phyloP scores from a whole-genome alignment of 1,140 invertebrate genomes.

The Cyrtorhinus lividipennis region DNA sequence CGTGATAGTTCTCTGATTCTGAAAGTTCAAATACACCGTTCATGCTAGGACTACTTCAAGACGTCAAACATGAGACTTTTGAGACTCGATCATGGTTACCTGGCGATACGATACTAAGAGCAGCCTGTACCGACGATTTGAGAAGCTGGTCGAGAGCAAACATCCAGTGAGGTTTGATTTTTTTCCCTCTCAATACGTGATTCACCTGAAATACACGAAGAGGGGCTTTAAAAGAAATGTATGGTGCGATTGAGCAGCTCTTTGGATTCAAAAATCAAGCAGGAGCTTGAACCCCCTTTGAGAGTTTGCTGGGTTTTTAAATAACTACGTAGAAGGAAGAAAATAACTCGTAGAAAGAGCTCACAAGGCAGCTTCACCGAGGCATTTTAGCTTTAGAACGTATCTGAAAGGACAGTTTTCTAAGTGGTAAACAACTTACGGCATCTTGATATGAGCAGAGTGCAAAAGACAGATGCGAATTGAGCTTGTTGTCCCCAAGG shows the following conservation, averaged over 20 bases:
- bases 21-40: no score
- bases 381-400: no score
- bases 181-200: slow-evolving; percentile 70
- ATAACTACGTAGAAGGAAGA: no score
- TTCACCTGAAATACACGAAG: slow-evolving; percentile 57
- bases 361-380: no score
- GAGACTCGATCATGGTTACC: slow-evolving; percentile 20
- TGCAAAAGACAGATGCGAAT: slow-evolving; percentile 83
- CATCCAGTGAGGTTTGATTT: slow-evolving; percentile 99
- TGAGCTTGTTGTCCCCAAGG: slow-evolving; percentile 66
- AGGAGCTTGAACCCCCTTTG: no score
- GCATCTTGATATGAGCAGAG: slow-evolving; percentile 79
- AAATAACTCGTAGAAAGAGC: no score
- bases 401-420: not conserved
- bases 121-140: slow-evolving; percentile 76
- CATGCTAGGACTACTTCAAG: no score
- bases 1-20: slow-evolving; percentile 46
- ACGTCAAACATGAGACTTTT: no score
- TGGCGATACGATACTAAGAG: slow-evolving; percentile 82
- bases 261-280: no score
- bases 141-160: slow-evolving; percentile 94
- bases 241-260: no score
- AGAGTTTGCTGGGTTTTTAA: no score
- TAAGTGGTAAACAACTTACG: slow-evolving; percentile 33
- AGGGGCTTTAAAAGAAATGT: not conserved